phyloP scores from a whole-genome alignment of 1,140 invertebrate species.

The Scylla paramamosain region DNA sequence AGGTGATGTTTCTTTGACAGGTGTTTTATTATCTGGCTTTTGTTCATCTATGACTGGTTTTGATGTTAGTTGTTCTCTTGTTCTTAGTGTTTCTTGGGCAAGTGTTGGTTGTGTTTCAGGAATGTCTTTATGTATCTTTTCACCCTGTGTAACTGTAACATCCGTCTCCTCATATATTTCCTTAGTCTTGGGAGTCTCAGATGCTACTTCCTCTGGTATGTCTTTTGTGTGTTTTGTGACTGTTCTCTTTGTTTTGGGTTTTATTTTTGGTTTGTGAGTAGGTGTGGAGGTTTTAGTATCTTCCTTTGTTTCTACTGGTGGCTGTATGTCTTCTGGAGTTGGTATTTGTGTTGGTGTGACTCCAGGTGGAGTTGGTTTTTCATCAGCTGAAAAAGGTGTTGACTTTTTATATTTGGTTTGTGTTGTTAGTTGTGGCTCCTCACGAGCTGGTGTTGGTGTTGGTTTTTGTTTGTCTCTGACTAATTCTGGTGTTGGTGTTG shows the following conservation, averaged over 20 bases:
- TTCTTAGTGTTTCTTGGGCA: background rate
- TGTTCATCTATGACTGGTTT: background rate
- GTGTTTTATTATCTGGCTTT: background rate
- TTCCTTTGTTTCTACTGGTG: background rate
- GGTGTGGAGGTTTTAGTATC: too few species aligned
- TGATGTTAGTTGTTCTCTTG: background rate
- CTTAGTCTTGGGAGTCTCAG: too few species aligned
- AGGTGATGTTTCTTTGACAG: background rate
- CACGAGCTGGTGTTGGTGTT: background rate
- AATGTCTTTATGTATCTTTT: too few species aligned
- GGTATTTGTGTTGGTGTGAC: background rate
- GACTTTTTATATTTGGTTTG: background rate
- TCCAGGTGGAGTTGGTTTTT: constrained; percentile 16
- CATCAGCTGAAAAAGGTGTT: background rate
- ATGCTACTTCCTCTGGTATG: too few species aligned
- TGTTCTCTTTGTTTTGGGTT: too few species aligned
- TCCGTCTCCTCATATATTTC: too few species aligned
- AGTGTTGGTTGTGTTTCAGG: background rate
- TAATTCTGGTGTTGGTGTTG: too few species aligned
- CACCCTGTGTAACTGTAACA: too few species aligned
- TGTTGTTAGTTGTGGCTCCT: constrained; percentile 25
- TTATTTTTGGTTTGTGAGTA: too few species aligned
- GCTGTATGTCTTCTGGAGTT: background rate
- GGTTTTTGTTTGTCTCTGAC: too few species aligned
- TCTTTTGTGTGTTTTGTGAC: too few species aligned